Conservation (phyloP, 2,113 vertebrate species). For the Leptodactylus fuscus region DNA sequence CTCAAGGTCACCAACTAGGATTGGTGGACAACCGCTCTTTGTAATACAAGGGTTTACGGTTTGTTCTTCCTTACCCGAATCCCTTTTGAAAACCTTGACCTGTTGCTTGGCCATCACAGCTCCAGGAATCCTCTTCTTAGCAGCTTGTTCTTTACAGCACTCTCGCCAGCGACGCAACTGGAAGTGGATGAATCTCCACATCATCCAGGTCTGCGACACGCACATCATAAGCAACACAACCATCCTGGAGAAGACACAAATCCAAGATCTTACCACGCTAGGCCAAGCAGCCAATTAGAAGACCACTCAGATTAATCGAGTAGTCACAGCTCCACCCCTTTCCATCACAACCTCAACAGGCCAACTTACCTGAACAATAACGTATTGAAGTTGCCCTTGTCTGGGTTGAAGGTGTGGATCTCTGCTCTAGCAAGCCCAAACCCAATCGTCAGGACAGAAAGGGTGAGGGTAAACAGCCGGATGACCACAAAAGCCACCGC, state of each 20-base stretch:
- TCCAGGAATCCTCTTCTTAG: constrained; percentile 73
- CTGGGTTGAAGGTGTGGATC: constrained; percentile 84
- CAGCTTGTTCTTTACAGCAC: constrained; percentile 86
- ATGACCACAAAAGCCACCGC: constrained; percentile 89
- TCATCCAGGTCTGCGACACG: constrained; percentile 91
- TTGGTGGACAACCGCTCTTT: not conserved
- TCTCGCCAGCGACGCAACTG: constrained; percentile 95
- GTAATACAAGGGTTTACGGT: not conserved
- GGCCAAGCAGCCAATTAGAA: not conserved
- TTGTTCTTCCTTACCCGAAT: constrained; percentile 79
- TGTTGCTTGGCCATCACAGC: constrained; percentile 71
- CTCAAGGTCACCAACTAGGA: not conserved
- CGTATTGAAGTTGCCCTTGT: constrained; percentile 92
- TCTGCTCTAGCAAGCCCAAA: constrained; percentile 90
- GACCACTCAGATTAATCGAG: not conserved
- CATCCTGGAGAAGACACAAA: constrained; percentile 76
- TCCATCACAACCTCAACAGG: not conserved
- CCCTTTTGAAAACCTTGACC: constrained; percentile 82
- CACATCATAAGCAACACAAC: constrained; percentile 88
- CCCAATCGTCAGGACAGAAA: constrained; percentile 91
- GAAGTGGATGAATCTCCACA: constrained; percentile 97
- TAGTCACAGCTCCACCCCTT: not conserved
- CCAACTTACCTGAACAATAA: constrained; percentile 84
- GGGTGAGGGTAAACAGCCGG: constrained; percentile 89
- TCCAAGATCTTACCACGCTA: not conserved